Percentiles rank a stretch among this genome's conserved stretches.
Conservation (phyloP, 2,888 invertebrate species). For the Sphecodes monilicornis region DNA sequence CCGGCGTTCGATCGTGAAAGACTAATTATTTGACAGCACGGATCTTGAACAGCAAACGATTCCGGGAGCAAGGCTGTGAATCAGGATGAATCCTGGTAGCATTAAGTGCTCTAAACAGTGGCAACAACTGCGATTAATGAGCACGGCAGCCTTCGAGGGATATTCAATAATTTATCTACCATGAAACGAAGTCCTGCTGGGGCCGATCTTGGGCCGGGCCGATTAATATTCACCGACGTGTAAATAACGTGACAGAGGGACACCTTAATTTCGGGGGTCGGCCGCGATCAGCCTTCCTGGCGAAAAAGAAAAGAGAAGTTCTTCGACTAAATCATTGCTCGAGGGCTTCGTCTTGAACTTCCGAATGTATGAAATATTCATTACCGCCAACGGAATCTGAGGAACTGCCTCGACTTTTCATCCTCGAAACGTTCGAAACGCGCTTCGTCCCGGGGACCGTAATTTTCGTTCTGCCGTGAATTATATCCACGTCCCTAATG, state of each 20-base stretch:
- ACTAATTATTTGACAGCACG: neutral
- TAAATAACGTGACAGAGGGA: slow-evolving; percentile 45
- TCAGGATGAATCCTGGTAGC: neutral
- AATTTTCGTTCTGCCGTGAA: slow-evolving; percentile 67
- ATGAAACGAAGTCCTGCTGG: slow-evolving; percentile 17
- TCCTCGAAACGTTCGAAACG: slow-evolving; percentile 28
- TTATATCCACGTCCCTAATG: slow-evolving; percentile 67
- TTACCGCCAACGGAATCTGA: slow-evolving; percentile 43
- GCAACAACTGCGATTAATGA: slow-evolving; percentile 48
- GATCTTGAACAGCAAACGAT: neutral
- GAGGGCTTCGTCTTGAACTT: slow-evolving; percentile 26
- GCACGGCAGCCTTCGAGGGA: slow-evolving; percentile 18
- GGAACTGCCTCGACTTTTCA: slow-evolving; percentile 62
- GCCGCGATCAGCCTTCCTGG: neutral
- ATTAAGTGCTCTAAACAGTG: slow-evolving; percentile 45
- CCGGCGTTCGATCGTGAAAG: neutral
- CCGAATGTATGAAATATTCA: slow-evolving; percentile 62
- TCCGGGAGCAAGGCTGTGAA: slow-evolving; percentile 17
- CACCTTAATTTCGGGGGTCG: slow-evolving; percentile 35
- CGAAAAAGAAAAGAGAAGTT: neutral
- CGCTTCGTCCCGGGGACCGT: slow-evolving; percentile 43
- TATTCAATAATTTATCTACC: slow-evolving; percentile 44
- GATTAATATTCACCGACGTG: slow-evolving; percentile 40
- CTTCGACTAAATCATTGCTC: slow-evolving; percentile 38
- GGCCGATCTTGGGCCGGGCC: neutral